A percentile compares a stretch with the other conserved stretches of the same genome.
phyloP scores from a whole-genome alignment of 2,797 vertebrate species.

The Odontamblyopus rebecca region DNA sequence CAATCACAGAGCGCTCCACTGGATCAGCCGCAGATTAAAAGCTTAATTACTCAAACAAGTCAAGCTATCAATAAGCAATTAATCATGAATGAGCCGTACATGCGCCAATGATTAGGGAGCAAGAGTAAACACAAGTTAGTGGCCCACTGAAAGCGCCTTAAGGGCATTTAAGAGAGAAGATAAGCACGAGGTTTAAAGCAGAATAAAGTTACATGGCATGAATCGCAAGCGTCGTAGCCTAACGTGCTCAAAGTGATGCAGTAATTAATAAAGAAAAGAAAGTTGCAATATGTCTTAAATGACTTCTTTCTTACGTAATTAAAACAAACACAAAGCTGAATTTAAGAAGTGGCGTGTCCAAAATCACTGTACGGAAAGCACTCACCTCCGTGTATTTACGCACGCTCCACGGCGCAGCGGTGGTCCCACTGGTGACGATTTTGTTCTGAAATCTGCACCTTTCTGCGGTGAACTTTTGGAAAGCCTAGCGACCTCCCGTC shows the following conservation, averaged over 20 bases:
- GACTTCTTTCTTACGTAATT: not conserved
- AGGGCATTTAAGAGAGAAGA: not conserved
- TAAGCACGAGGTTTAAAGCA: not conserved
- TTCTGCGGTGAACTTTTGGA: constrained; percentile 36
- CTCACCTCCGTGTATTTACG: constrained; percentile 52
- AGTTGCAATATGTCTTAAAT: not conserved
- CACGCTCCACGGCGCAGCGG: constrained; percentile 1
- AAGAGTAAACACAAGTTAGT: not conserved
- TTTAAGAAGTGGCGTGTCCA: not conserved
- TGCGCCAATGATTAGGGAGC: not conserved
- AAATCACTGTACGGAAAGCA: constrained; percentile 22
- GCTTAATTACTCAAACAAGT: constrained; percentile 26
- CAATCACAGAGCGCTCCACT: constrained; percentile 11
- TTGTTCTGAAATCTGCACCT: constrained; percentile 14
- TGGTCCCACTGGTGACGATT: constrained; percentile 12
- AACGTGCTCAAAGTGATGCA: not conserved
- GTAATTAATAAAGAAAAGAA: not conserved
- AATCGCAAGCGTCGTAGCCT: not conserved
- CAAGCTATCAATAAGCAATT: constrained; percentile 31
- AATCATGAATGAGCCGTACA: constrained; percentile 14
- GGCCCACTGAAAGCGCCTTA: not conserved
- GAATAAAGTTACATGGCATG: not conserved
- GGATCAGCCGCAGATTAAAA: constrained; percentile 26
- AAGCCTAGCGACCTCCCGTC: not conserved
- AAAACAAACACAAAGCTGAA: not conserved